Evolutionary conservation across 1,140 invertebrate species (phyloP), one percentile per base, ranked within the genome.

Genomic region (Drosophila jambulina): DNA sequence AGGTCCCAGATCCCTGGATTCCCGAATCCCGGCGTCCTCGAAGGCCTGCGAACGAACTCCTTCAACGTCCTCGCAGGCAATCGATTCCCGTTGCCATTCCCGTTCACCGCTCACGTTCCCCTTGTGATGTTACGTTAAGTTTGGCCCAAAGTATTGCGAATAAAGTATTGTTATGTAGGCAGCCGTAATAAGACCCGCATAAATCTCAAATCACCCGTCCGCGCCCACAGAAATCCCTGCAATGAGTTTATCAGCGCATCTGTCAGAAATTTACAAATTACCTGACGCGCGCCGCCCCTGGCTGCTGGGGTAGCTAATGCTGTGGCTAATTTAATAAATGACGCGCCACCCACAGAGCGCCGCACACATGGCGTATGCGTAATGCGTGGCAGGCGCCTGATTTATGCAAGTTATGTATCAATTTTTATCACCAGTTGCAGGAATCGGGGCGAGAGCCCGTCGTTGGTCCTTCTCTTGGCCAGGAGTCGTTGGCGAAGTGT

Each of bases 251-350:
- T 90, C 85, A 90, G 78, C 85, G 86, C 71, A 82, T 90, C 85
- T 90, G 85, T 90, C 85, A 90, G 81, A 90, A 85, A 90, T 90
- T 90, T 90, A 90, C 85, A 90, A 90, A 90, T 90, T 90, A 87
- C 84, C 85, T 90, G 80, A 61, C 64, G 79, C 78, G 79, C 78
- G 43, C 43, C 51, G 43, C 48, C 54, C 57, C 21, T 32, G 38
- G 36, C 45, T 32, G 48, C 27, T 19, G 27, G 60, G 65, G 75
- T 60, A 75, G 78, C 62, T 80, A 81, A 62, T 81, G 70, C 78
- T 88, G 85, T 90, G 81, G 85, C 85, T 90, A 88, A 90, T 90
- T 90, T 88, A 90, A 90, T 88, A 90, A 88, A 90, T 88, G 65
- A 56, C 78, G 61, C 69, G 56, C 62, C 65, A 68, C 45, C 72